Base-by-base conservation (phyloP, 2,797 vertebrate species). In the Philypnodon macrostomus region DNA sequence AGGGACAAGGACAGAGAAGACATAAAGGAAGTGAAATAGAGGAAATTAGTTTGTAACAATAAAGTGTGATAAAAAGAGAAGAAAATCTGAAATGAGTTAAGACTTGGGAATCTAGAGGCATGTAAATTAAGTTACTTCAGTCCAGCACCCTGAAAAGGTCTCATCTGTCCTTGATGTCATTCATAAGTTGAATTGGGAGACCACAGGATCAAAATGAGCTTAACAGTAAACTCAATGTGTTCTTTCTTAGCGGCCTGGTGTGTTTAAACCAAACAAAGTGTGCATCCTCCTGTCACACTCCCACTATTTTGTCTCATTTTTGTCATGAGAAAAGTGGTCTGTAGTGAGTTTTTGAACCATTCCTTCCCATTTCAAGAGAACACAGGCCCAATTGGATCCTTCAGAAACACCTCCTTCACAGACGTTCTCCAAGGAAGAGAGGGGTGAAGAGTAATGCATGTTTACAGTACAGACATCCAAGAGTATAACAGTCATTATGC, bases 351-450 rank as follows among this genome's bases (percentile, higher is more conserved):
- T 77, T 79, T 77, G 58, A 75, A 47, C 29, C n/a, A 35, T 53
- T 73, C 64, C 57, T 63, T 82, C 51, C 52, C 21, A 60, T 79
- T 75, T 60, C 27, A 58, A 61, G 53, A 38, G 30, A 33, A 31
- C 46, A 40, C 41, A 46, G 47, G 51, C 33, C 47, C 35, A 66
- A 75, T 78, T 74, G 67, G 65, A 76, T 79, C 56, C 42, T 76
- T 69, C 57, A 60, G 53, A 58, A 70, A 62, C 71, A 55, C 45
- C 63, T 63, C 42, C 47, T 63, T 78, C 60, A 61, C 33, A 53
- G 55, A 31, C 35, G 55, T 61, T 73, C 34, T 47, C 37, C 6
- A 31, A 60, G 40, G 29, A 80, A 24, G 34, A 18, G 32, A 46
- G 12, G 46, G 8, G 19, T 14, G 32, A 7, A 7, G 31, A 15